These are phyloP conservation scores for Phocoena sinus DNA, from an alignment of 2,113 vertebrate genomes.

Conservation along the genomic window DNA sequence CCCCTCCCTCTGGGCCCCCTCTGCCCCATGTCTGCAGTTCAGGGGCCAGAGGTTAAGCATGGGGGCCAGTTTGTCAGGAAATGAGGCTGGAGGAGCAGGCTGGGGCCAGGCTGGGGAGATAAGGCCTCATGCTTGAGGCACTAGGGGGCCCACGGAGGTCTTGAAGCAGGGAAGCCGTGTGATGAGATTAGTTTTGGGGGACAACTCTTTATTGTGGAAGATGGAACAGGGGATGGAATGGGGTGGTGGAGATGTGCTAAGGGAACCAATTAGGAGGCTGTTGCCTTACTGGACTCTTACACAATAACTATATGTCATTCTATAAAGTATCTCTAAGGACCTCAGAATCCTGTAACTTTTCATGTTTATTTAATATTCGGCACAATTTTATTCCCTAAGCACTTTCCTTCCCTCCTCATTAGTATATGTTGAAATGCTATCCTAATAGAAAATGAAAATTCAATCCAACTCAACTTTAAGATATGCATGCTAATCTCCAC, in stretches of 20 bases:
- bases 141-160: neutral
- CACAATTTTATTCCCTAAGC: neutral
- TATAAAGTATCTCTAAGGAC: neutral
- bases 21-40: neutral
- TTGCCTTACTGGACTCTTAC: neutral
- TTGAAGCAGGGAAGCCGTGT: neutral
- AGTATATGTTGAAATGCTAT: neutral
- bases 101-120: neutral
- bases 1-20: neutral
- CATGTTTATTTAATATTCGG: neutral
- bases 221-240: neutral
- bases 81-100: neutral
- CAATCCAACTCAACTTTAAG: neutral
- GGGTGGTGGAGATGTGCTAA: neutral
- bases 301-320: neutral
- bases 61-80: neutral
- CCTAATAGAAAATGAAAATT: constrained; percentile 6
- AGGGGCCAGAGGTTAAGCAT: neutral
- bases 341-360: neutral
- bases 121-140: neutral
- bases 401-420: neutral
- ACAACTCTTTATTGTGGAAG: neutral
- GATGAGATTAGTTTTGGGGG: neutral
- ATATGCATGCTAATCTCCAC: neutral
- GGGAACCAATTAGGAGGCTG: neutral